Conservation (phyloP, 2,888 invertebrate species). For the Mesochorus sp. region DNA sequence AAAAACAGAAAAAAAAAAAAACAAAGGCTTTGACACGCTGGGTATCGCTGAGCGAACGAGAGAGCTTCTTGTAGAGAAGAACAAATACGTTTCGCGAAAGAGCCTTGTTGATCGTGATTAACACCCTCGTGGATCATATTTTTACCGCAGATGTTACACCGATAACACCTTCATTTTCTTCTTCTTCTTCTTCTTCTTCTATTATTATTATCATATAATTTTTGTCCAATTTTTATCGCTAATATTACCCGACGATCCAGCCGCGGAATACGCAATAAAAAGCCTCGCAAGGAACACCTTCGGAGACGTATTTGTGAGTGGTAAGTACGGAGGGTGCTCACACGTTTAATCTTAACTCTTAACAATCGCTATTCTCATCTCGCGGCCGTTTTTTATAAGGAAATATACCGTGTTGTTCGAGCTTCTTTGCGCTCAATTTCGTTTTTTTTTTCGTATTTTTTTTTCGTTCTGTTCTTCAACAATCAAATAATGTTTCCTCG, state of each 20-base stretch:
- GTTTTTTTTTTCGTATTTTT: too few relatives aligned
- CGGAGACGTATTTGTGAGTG: conserved; percentile 78
- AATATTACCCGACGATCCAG: conserved; percentile 14
- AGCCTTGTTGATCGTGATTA: too few relatives aligned
- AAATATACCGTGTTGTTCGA: too few relatives aligned
- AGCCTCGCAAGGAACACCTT: conserved; percentile 79
- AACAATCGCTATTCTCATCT: conserved; percentile 27
- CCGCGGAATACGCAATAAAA: conserved; percentile 59
- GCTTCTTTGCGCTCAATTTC: too few relatives aligned
- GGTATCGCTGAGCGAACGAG: conserved; percentile 65
- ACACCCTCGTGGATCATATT: too few relatives aligned
- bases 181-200: conserved; percentile 69
- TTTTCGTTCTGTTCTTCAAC: too few relatives aligned
- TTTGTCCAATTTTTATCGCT: background rate
- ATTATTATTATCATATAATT: background rate
- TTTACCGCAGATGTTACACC: too few relatives aligned
- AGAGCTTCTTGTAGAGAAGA: too few relatives aligned
- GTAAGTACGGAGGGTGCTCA: conserved; percentile 80
- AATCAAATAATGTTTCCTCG: too few relatives aligned
- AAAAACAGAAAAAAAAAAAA: too few relatives aligned
- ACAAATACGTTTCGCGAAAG: too few relatives aligned
- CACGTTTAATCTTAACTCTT: conserved; percentile 58
- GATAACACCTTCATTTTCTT: background rate
- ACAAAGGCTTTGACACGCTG: conserved; percentile 78
- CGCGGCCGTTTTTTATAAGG: too few relatives aligned